These are phyloP conservation scores for Epizoanthus rinbou DNA, from an alignment of 92 coral and sea anemone genomes.

Conservation along the genomic window DNA sequence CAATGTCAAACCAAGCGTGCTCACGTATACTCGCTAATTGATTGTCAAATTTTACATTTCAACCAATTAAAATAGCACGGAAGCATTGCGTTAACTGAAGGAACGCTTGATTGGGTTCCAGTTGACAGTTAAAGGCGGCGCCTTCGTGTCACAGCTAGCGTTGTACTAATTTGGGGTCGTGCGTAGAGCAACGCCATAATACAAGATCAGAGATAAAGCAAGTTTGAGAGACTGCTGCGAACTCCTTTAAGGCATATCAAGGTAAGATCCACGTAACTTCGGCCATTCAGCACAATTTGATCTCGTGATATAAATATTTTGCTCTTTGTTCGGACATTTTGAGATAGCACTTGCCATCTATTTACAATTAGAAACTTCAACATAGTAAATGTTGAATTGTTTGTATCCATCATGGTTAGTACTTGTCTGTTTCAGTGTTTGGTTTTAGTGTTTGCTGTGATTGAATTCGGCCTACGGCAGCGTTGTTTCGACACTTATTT, in stretches of 20 bases:
- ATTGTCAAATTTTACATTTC: conserved; percentile 4
- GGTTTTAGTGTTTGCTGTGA: neutral
- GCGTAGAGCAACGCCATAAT: neutral
- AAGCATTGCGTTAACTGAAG: neutral
- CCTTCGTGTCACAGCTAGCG: neutral
- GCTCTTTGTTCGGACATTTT: conserved; percentile 8
- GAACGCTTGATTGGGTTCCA: conserved; percentile 31
- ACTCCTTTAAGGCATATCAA: neutral
- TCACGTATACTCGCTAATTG: conserved; percentile 4
- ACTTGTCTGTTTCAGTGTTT: neutral
- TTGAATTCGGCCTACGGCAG: conserved; percentile 36
- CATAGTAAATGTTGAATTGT: conserved; percentile 12
- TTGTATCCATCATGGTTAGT: neutral
- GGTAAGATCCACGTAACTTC: neutral
- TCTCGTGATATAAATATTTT: neutral
- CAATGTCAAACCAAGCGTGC: neutral
- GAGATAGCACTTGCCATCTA: conserved; percentile 1
- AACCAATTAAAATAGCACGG: conserved; percentile 21
- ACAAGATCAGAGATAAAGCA: neutral
- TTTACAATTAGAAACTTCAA: conserved; percentile 22
- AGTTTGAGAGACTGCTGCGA: neutral
- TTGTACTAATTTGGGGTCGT: neutral
- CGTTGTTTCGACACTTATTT: neutral
- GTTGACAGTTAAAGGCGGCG: conserved; percentile 27
- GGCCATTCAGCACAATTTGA: neutral